A percentile compares a stretch with the other conserved stretches of the same genome.
phyloP scores from a whole-genome alignment of 1,140 invertebrate genomes.

The Sycobia sp. region DNA sequence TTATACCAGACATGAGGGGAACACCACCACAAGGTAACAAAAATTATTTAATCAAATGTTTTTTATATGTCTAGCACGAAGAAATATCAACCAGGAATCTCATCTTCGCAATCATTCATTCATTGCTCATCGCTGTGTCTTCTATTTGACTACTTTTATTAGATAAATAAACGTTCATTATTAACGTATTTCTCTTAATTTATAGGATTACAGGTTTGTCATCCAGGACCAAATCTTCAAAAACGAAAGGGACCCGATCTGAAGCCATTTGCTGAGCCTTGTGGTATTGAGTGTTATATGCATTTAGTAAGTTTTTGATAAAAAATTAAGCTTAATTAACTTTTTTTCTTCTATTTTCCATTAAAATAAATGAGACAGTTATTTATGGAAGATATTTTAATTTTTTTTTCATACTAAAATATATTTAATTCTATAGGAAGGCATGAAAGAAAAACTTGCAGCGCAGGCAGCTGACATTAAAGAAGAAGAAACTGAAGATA shows the following conservation, averaged over 20 bases:
- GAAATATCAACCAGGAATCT: slow-evolving; percentile 44
- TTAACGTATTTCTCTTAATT: slow-evolving; percentile 24
- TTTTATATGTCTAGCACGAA: slow-evolving; percentile 48
- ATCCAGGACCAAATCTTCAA: slow-evolving; percentile 86
- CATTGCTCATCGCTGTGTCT: slow-evolving; percentile 40
- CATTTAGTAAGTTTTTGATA: slow-evolving; percentile 66
- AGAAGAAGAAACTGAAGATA: slow-evolving; percentile 65
- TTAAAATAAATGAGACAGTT: background rate
- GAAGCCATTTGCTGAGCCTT: slow-evolving; percentile 84
- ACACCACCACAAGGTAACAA: slow-evolving; percentile 54
- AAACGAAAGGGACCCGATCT: slow-evolving; percentile 89
- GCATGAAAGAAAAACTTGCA: slow-evolving; percentile 80
- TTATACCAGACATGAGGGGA: slow-evolving; percentile 50
- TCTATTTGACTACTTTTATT: slow-evolving; percentile 36
- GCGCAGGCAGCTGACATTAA: slow-evolving; percentile 68
- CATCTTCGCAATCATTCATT: slow-evolving; percentile 47
- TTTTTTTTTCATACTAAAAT: background rate
- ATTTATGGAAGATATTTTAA: too few species aligned
- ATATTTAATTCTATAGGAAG: slow-evolving; percentile 65
- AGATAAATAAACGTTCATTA: slow-evolving; percentile 34
- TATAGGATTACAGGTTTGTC: slow-evolving; percentile 80
- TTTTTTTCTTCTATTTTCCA: too few species aligned
- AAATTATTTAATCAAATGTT: slow-evolving; percentile 42
- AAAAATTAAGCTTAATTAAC: slow-evolving; percentile 2
- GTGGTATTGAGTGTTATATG: slow-evolving; percentile 88